Evolutionary conservation across 2,888 invertebrate species (phyloP).

Genomic region (Chydorus sphaericus): DNA sequence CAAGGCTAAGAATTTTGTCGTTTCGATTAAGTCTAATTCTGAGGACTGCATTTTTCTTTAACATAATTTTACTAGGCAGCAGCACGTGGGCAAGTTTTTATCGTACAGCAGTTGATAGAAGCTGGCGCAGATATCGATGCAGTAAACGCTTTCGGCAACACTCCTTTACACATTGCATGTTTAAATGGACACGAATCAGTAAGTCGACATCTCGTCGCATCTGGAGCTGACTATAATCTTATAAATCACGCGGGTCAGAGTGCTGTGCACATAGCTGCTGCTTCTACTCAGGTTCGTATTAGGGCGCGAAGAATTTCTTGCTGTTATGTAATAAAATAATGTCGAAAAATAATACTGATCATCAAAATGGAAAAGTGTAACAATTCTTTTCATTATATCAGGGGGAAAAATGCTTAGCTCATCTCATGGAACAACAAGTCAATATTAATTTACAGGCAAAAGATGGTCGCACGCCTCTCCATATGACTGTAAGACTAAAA

Average conservation of each 20-base stretch:
- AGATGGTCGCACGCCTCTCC: slow-evolving; percentile 44
- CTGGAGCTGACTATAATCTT: slow-evolving; percentile 36
- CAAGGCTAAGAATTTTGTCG: no score
- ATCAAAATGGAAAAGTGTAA: no score
- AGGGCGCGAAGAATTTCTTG: no score
- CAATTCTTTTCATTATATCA: neutral
- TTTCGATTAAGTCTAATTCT: neutral
- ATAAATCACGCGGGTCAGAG: slow-evolving; percentile 42
- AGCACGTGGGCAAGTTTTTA: slow-evolving; percentile 36
- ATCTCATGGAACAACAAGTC: slow-evolving; percentile 37
- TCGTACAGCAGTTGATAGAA: slow-evolving; percentile 34
- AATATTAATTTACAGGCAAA: slow-evolving; percentile 39
- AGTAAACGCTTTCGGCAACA: slow-evolving; percentile 42
- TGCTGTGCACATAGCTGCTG: slow-evolving; percentile 43
- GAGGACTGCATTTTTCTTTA: neutral
- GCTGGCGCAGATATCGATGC: slow-evolving; percentile 41
- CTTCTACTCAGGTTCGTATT: slow-evolving; percentile 35
- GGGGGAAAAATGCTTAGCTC: slow-evolving; percentile 43
- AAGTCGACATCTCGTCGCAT: slow-evolving; percentile 36
- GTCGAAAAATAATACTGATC: no score
- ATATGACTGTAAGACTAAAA: no score
- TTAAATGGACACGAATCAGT: slow-evolving; percentile 42
- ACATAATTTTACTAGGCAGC: slow-evolving; percentile 47
- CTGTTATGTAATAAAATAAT: no score
- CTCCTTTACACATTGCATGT: slow-evolving; percentile 43